phyloP scores from a whole-genome alignment of 1,140 invertebrate species.

The Drosophila carrolli region DNA sequence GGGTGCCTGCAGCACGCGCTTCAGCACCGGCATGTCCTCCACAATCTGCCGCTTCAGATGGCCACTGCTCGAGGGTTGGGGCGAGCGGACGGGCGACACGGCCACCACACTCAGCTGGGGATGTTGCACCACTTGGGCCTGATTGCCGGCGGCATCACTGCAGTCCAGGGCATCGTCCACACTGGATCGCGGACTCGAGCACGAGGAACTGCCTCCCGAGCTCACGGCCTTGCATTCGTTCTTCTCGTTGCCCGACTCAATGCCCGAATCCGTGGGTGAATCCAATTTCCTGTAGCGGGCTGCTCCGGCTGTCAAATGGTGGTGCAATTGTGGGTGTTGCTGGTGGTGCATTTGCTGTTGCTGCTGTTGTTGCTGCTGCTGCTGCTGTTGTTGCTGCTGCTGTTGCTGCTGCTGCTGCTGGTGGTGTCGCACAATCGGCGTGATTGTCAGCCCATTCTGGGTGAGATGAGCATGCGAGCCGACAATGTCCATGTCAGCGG shows the following conservation, averaged over 20 bases:
- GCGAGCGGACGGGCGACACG: constrained; percentile 75
- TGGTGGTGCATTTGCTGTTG: constrained; percentile 57
- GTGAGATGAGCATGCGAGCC: constrained; percentile 88
- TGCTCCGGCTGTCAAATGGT: constrained; percentile 70
- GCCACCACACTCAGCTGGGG: constrained; percentile 64
- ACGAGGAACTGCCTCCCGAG: constrained; percentile 90
- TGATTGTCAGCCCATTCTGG: constrained; percentile 88
- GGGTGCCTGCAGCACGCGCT: constrained; percentile 95
- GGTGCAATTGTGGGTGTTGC: constrained; percentile 73
- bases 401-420: constrained; percentile 72
- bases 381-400: constrained; percentile 33
- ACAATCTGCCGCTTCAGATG: constrained; percentile 86
- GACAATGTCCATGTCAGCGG: constrained; percentile 88
- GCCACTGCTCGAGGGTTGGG: constrained; percentile 72
- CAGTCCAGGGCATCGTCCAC: constrained; percentile 91
- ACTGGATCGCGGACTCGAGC: constrained; percentile 93
- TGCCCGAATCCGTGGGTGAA: constrained; percentile 95
- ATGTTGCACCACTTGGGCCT: constrained; percentile 28
- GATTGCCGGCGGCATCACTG: constrained; percentile 77
- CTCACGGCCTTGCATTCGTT: constrained; percentile 90
- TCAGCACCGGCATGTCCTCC: constrained; percentile 97
- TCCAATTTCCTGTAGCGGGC: constrained; percentile 91
- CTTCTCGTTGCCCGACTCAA: constrained; percentile 96
- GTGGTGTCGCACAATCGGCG: constrained; percentile 86
- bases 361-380: constrained; percentile 73